Conservation (phyloP, 2,797 vertebrate genomes). For the Bucorvus abyssinicus region DNA sequence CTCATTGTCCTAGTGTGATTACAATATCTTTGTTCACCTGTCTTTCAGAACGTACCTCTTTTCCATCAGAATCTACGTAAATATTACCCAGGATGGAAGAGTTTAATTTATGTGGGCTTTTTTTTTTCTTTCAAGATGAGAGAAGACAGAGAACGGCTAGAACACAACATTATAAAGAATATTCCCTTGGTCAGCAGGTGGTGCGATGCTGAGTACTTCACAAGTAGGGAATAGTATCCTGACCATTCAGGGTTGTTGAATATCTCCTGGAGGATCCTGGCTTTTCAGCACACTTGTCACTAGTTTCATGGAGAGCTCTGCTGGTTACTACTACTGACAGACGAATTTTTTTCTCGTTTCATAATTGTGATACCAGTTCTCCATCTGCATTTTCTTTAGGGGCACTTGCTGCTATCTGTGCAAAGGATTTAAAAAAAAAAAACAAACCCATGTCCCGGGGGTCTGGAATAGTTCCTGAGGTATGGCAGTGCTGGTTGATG, state of each 20-base stretch:
- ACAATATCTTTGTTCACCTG: background rate
- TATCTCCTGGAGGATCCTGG: background rate
- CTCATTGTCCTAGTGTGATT: background rate
- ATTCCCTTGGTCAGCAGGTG: background rate
- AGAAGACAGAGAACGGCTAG: background rate
- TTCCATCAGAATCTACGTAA: background rate
- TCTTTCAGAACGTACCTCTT: background rate
- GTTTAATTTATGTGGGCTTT: background rate
- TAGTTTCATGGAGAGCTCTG: background rate
- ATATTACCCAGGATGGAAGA: background rate
- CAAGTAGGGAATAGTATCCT: accelerated
- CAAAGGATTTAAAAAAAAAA: background rate
- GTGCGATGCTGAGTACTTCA: background rate
- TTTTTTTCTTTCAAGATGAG: background rate
- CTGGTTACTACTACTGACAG: background rate
- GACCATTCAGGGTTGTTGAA: background rate
- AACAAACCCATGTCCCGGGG: background rate
- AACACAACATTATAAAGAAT: background rate
- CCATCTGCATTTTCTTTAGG: background rate
- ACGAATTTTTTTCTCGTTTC: background rate
- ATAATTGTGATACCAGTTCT: background rate
- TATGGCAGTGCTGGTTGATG: background rate
- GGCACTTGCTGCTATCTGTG: background rate
- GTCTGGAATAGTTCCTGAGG: background rate
- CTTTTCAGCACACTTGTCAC: background rate